Evolutionary conservation across 2,797 vertebrate species (phyloP).

Genomic region (Rallus crepitans): DNA sequence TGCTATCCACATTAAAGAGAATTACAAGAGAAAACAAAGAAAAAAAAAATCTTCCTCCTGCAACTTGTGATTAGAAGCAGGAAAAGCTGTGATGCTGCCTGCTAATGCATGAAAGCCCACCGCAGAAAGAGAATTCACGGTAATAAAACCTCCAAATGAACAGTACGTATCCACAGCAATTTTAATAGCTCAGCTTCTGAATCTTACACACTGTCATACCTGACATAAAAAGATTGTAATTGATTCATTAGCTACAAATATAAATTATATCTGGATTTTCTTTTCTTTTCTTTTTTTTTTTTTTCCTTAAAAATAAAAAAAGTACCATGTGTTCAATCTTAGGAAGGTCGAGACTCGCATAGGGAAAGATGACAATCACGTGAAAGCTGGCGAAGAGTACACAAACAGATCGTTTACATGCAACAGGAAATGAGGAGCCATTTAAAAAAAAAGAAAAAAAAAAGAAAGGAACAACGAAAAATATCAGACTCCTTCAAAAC

Average conservation of each 20-base stretch:
- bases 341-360: background rate
- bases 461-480: too few relatives aligned
- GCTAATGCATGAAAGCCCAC: background rate
- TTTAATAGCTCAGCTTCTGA: slow-evolving; percentile 58
- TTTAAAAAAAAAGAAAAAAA: background rate
- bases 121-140: background rate
- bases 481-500: background rate
- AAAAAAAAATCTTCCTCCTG: background rate
- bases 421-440: background rate
- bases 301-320: slow-evolving; percentile 45
- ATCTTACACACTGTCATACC: background rate
- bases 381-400: background rate
- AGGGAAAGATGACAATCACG: background rate
- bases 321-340: background rate
- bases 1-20: background rate
- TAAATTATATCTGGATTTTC: slow-evolving; percentile 53
- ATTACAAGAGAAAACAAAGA: background rate
- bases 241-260: slow-evolving; percentile 57
- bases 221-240: slow-evolving; percentile 17
- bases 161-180: background rate
- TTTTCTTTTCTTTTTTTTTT: background rate
- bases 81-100: background rate
- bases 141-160: slow-evolving; percentile 25
- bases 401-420: slow-evolving; percentile 2
- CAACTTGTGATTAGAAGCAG: background rate